These are phyloP conservation scores for Eudorcas thomsonii DNA, from an alignment of 2,113 vertebrate genomes.

Conservation along the genomic window DNA sequence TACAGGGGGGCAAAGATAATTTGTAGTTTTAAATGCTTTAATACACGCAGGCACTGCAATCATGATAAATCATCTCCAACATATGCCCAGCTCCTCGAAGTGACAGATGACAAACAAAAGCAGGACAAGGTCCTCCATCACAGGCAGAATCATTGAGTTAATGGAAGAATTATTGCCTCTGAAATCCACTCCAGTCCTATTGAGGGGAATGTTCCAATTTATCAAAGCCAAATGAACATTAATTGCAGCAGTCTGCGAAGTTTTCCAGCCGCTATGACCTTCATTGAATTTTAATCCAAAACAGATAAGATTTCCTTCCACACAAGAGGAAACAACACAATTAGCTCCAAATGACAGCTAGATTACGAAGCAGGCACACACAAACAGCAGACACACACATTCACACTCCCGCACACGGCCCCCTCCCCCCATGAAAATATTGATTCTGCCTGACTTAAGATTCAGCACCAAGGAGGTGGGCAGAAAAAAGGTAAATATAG, in stretches of 20 bases:
- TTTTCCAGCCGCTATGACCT: conserved; percentile 86
- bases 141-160: conserved; percentile 82
- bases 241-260: conserved; percentile 87
- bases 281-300: conserved; percentile 90
- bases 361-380: conserved; percentile 71
- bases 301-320: conserved; percentile 89
- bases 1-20: conserved; percentile 80
- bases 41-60: conserved; percentile 77
- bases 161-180: conserved; percentile 87
- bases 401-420: neutral
- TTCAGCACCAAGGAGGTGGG: conserved; percentile 18
- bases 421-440: conserved; percentile 55
- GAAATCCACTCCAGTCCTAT: conserved; percentile 85
- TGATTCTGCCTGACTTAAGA: conserved; percentile 76
- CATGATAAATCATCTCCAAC: conserved; percentile 83
- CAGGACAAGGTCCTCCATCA: conserved; percentile 82
- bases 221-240: conserved; percentile 90
- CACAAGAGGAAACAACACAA: conserved; percentile 87
- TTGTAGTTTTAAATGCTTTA: conserved; percentile 83
- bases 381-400: conserved; percentile 9
- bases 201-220: conserved; percentile 85
- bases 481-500: conserved; percentile 69
- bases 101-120: conserved; percentile 88
- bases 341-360: conserved; percentile 85
- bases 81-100: conserved; percentile 84